Base-by-base conservation (phyloP, 2,113 vertebrate genomes). In the Lanius collurio region DNA sequence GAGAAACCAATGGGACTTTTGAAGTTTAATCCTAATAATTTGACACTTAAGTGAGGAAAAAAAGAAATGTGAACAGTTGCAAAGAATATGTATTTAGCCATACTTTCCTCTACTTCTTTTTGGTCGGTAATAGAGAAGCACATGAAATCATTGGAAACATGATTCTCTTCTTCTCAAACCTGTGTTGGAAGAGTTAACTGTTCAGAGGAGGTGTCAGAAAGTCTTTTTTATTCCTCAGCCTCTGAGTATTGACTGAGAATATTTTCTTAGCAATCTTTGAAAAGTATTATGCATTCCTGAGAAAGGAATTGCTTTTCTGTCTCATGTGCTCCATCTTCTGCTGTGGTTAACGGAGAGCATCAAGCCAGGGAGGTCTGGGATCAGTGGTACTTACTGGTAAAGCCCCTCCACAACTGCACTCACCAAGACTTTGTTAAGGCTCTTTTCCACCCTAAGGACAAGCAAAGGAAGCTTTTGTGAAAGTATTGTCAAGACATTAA, bases 1-100 rank as follows among this genome's bases (percentile, higher is more conserved):
- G 87, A 55, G 27, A 95, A 78, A 82, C 33, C 50, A 89, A 7
- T 15, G 39, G 56, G 53, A 75, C 56, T 91, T 88, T 6, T 59
- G 68, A 77, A 83, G 35, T 67, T 87, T 46, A 81, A 41, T 94
- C 64, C 68, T 53, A 94, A 70, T 70, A 89, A 65, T 89, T 15
- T 78, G 76, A 89, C 33, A 55, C 59, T 53, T 89, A 35, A 74
- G 52, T 17, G 78, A 78, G 39, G 16, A 46, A 71, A 78, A 82
- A 84, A 65, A 24, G 37, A 77, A 87, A 56, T n/a, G 17, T 6
- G 57, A 65, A 41, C 86, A n/a, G 11, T 46, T 42, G 22, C 1
- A 21, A 87, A 78, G 24, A 44, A 23, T 50, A 18, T 12, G 27
- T 10, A 27, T 83, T 91, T 70, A 89, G 56, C 46, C 35, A 27